Conservation (phyloP, 2,797 vertebrate genomes). For the Strix occidentalis region DNA sequence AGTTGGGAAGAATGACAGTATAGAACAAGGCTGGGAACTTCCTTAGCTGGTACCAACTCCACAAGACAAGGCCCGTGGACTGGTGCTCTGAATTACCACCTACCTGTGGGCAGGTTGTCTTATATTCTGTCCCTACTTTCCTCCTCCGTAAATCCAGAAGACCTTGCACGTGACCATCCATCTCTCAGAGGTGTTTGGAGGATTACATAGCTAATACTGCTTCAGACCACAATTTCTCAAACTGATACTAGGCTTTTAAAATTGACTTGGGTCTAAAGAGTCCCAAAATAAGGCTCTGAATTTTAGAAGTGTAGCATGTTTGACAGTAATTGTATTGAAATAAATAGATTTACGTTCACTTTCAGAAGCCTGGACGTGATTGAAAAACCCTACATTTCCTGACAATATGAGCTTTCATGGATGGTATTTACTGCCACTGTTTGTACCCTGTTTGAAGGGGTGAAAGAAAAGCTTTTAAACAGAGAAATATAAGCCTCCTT, state of each 20-base stretch:
- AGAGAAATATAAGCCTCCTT: background rate
- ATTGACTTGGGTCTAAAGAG: background rate
- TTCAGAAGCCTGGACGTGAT: background rate
- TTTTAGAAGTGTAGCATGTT: background rate
- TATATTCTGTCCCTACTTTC: background rate
- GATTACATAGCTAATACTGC: background rate
- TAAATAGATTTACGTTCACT: background rate
- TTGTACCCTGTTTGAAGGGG: background rate
- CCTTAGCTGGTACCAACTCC: background rate
- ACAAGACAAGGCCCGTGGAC: fast-evolving
- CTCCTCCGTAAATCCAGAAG: background rate
- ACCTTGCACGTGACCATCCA: no score
- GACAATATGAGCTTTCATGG: background rate
- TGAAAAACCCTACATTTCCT: background rate
- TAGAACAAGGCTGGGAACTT: background rate
- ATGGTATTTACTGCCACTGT: background rate
- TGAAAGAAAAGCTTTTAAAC: background rate
- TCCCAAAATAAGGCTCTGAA: background rate
- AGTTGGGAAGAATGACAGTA: background rate
- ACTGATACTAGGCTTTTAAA: background rate
- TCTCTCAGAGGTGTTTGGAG: background rate
- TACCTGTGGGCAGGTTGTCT: background rate
- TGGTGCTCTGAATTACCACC: background rate
- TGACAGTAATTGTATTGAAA: background rate
- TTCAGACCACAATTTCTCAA: background rate